Evolutionary conservation across 2,888 invertebrate genomes (phyloP).

Genomic region (Antheraea yamamai): DNA sequence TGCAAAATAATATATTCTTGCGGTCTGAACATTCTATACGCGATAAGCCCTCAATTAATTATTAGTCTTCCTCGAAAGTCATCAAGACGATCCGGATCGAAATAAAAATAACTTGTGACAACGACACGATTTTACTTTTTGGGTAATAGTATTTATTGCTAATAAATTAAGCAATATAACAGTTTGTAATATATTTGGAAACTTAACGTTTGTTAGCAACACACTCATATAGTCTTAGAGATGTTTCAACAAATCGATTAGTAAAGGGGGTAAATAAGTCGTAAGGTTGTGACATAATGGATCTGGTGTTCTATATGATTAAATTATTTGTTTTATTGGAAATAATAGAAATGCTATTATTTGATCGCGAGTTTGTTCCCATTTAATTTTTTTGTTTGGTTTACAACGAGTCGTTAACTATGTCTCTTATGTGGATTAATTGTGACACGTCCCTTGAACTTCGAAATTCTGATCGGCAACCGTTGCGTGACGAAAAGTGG

Average conservation of each 20-base stretch:
- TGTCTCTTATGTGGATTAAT: too few relatives aligned
- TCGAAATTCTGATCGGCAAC: too few relatives aligned
- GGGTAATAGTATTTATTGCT: constrained; percentile 23
- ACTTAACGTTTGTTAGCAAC: constrained; percentile 29
- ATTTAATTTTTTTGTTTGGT: too few relatives aligned
- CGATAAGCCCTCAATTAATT: constrained; percentile 11
- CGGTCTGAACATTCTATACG: constrained; percentile 5
- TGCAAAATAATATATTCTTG: constrained; percentile 8
- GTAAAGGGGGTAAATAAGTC: constrained; percentile 5
- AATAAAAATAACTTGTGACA: constrained; percentile 18
- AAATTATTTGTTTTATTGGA: background rate
- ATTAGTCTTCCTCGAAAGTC: constrained; percentile 1
- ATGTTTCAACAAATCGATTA: background rate
- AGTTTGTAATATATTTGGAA: constrained; percentile 33
- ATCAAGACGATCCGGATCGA: constrained; percentile 9
- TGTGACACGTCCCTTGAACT: too few relatives aligned
- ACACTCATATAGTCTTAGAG: background rate
- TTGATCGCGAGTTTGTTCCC: too few relatives aligned
- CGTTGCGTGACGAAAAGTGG: too few relatives aligned
- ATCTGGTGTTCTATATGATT: background rate
- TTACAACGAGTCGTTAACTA: too few relatives aligned
- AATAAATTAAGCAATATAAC: constrained; percentile 29
- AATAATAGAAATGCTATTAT: too few relatives aligned
- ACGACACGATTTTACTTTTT: constrained; percentile 20
- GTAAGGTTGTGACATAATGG: background rate